Percentiles rank a stretch among this genome's conserved stretches.
These are phyloP conservation scores for Colaptes auratus DNA, from an alignment of 2,113 vertebrate species.

Conservation along the genomic window DNA sequence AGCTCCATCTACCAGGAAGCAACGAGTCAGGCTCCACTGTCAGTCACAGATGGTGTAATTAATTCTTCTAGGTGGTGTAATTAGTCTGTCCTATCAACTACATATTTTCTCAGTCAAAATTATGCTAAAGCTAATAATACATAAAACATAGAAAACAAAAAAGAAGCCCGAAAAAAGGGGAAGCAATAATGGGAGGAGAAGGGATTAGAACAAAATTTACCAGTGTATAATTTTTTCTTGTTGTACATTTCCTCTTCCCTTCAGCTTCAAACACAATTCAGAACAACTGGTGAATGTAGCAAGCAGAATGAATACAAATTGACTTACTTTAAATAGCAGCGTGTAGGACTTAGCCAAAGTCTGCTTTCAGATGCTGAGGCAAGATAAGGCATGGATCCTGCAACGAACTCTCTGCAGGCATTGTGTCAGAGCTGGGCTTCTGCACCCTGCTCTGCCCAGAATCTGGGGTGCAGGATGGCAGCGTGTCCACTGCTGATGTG, in stretches of 20 bases:
- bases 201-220: slow-evolving; percentile 66
- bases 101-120: slow-evolving; percentile 72
- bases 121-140: slow-evolving; percentile 73
- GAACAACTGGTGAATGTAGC: slow-evolving; percentile 71
- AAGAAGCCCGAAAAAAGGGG: slow-evolving; percentile 34
- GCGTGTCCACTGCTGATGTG: rapidly evolving
- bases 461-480: background rate
- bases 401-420: background rate
- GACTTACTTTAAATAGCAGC: slow-evolving; percentile 72
- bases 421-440: background rate
- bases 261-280: slow-evolving; percentile 69
- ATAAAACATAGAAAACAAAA: slow-evolving; percentile 66
- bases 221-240: slow-evolving; percentile 69
- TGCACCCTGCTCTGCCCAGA: rapidly evolving
- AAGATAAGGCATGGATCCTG: slow-evolving; percentile 32
- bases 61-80: slow-evolving; percentile 75
- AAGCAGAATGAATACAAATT: slow-evolving; percentile 73
- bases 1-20: slow-evolving; percentile 67
- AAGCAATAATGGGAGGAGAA: slow-evolving; percentile 62
- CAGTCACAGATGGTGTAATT: slow-evolving; percentile 77
- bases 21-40: slow-evolving; percentile 63
- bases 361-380: slow-evolving; percentile 64
- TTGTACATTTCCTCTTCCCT: slow-evolving; percentile 62
- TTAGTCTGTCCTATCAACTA: slow-evolving; percentile 67
- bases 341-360: slow-evolving; percentile 66